These are phyloP conservation scores for Oxytorus armatus DNA, from an alignment of 2,888 invertebrate species.

Conservation along the genomic window DNA sequence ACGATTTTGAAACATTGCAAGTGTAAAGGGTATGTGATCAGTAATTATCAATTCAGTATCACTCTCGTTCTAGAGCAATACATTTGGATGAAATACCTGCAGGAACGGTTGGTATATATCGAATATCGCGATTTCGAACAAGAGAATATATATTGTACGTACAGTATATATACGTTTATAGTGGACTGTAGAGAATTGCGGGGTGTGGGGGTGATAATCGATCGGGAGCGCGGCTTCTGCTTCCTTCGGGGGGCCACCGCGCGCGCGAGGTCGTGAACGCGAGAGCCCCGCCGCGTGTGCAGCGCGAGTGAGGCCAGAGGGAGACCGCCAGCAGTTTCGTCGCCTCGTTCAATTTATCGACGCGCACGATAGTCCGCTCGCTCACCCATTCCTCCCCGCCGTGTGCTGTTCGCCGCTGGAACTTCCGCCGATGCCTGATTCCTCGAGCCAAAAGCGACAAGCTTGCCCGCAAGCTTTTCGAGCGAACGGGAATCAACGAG, in stretches of 20 bases:
- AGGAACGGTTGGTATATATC: not conserved
- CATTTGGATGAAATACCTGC: not conserved
- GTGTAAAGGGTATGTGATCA: too few relatives aligned
- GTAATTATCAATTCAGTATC: not conserved
- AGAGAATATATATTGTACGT: not conserved
- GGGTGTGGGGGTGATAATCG: constrained; percentile 69
- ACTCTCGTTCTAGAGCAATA: not conserved
- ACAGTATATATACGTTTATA: not conserved
- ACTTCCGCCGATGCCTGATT: constrained; percentile 63
- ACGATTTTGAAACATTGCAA: too few relatives aligned
- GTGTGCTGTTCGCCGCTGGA: constrained; percentile 50
- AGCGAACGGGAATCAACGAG: constrained; percentile 33
- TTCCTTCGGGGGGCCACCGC: constrained; percentile 60
- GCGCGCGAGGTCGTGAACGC: constrained; percentile 46
- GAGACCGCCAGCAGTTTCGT: constrained; percentile 63
- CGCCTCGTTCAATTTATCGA: constrained; percentile 71
- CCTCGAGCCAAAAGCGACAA: constrained; percentile 52
- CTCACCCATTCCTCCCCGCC: constrained; percentile 22
- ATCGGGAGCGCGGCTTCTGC: constrained; percentile 65
- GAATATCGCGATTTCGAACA: constrained; percentile 1
- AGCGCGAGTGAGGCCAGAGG: constrained; percentile 18
- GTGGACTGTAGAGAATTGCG: constrained; percentile 26
- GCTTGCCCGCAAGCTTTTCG: constrained; percentile 48
- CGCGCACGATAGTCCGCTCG: constrained; percentile 62
- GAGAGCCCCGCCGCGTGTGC: constrained; percentile 37